Conservation (phyloP, 1,140 invertebrate species). For the Rhagoletis pomonella region DNA sequence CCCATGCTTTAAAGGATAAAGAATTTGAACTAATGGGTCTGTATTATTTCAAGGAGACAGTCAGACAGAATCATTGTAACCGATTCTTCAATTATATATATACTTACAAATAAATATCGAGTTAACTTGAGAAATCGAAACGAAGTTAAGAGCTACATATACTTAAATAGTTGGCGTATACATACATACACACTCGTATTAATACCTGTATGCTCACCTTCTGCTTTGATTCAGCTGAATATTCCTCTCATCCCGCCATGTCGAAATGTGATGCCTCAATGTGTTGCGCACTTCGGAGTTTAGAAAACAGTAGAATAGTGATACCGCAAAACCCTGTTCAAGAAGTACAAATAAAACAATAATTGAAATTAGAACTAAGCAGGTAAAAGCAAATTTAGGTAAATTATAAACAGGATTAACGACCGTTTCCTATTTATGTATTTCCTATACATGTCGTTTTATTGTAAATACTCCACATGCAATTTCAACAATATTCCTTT, state of each 20-base stretch:
- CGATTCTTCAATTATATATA: too few species aligned
- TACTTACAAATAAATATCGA: neutral
- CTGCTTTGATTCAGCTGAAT: conserved; percentile 78
- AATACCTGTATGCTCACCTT: conserved; percentile 62
- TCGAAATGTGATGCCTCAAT: conserved; percentile 85
- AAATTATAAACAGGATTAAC: too few species aligned
- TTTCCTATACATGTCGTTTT: too few species aligned
- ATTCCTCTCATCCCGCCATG: conserved; percentile 83
- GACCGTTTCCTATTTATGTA: too few species aligned
- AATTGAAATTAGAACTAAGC: neutral
- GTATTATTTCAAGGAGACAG: too few species aligned
- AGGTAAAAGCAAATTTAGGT: neutral
- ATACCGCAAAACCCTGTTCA: conserved; percentile 84
- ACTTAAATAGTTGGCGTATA: neutral
- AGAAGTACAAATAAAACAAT: neutral
- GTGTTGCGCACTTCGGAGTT: conserved; percentile 94
- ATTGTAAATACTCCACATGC: neutral
- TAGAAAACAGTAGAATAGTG: conserved; percentile 93
- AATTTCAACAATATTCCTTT: neutral
- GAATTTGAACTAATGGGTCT: too few species aligned
- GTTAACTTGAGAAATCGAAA: neutral
- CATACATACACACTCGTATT: conserved; percentile 1
- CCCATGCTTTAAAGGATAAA: too few species aligned
- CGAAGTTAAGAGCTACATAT: neutral
- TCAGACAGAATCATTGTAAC: too few species aligned